Evolutionary conservation across 2,888 invertebrate genomes (phyloP).

Genomic region (Craniophora ligustri): DNA sequence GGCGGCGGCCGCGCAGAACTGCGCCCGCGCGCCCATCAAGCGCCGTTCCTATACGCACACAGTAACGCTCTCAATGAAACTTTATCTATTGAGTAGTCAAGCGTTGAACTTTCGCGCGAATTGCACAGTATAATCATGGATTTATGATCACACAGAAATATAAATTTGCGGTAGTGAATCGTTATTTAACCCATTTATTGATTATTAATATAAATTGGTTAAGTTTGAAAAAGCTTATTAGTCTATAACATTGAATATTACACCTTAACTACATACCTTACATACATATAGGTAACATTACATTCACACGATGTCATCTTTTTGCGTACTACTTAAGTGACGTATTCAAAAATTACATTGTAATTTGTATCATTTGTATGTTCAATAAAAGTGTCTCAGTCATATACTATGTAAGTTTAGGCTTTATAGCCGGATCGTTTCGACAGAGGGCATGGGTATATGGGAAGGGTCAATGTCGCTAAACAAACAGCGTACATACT

Average conservation of each 20-base stretch:
- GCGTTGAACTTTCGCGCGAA: constrained; percentile 3
- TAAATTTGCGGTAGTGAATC: no score
- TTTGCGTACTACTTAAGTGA: no score
- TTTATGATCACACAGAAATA: no score
- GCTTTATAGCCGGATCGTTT: constrained; percentile 27
- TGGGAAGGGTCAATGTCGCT: constrained; percentile 32
- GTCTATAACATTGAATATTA: no score
- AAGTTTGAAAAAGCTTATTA: no score
- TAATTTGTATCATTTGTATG: neutral
- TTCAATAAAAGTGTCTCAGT: constrained; percentile 18
- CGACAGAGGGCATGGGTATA: constrained; percentile 8
- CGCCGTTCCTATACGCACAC: constrained; percentile 29
- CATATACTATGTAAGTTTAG: constrained; percentile 14
- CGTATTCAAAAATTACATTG: no score
- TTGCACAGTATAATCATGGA: neutral
- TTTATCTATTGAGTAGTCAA: constrained; percentile 17
- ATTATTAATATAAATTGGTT: no score
- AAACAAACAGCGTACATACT: constrained; percentile 28
- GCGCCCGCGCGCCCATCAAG: constrained; percentile 23
- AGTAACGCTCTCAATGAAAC: constrained; percentile 23
- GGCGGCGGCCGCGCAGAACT: constrained; percentile 45
- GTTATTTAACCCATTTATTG: no score
- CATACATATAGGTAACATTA: no score
- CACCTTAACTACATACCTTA: no score
- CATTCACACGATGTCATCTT: no score